A percentile compares a stretch with the other conserved stretches of the same genome.
Evolutionary conservation across 2,888 invertebrate genomes (phyloP).

Genomic region (Nomada fucata): DNA sequence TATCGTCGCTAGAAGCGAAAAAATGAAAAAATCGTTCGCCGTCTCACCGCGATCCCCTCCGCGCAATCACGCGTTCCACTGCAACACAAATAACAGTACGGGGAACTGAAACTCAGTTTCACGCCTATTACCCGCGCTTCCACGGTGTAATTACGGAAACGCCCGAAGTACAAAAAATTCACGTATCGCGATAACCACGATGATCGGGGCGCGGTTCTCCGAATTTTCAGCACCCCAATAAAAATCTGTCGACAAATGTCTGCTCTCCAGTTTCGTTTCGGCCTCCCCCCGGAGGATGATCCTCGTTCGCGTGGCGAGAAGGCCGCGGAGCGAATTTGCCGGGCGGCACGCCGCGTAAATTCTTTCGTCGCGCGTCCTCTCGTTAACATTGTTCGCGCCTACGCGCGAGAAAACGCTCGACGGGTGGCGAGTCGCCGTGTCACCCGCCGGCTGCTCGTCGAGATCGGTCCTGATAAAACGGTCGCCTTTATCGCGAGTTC

Average conservation of each 20-base stretch:
- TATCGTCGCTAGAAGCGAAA: too few species aligned
- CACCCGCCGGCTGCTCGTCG: conserved; percentile 56
- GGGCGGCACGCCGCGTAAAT: conserved; percentile 50
- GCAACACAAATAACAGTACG: too few species aligned
- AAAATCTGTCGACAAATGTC: neutral
- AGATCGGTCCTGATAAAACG: conserved; percentile 65
- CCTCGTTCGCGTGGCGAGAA: neutral
- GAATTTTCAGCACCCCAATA: neutral
- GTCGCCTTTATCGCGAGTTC: conserved; percentile 50
- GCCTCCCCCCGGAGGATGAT: neutral
- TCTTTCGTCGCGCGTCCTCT: conserved; percentile 53
- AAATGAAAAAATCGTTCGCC: too few species aligned
- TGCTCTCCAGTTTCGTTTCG: neutral
- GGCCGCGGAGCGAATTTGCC: conserved; percentile 21
- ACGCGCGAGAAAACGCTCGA: conserved; percentile 64
- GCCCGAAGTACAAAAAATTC: too few species aligned
- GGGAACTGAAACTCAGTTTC: too few species aligned
- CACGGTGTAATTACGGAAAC: too few species aligned
- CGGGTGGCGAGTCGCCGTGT: conserved; percentile 67
- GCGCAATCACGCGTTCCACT: too few species aligned
- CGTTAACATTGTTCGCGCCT: conserved; percentile 68
- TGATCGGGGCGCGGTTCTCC: neutral
- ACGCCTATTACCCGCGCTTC: too few species aligned
- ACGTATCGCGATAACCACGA: too few species aligned
- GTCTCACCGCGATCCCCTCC: too few species aligned